Percentiles rank a stretch among this genome's conserved stretches.
Conservation (phyloP, 2,113 vertebrate species). For the Edolisoma coerulescens region DNA sequence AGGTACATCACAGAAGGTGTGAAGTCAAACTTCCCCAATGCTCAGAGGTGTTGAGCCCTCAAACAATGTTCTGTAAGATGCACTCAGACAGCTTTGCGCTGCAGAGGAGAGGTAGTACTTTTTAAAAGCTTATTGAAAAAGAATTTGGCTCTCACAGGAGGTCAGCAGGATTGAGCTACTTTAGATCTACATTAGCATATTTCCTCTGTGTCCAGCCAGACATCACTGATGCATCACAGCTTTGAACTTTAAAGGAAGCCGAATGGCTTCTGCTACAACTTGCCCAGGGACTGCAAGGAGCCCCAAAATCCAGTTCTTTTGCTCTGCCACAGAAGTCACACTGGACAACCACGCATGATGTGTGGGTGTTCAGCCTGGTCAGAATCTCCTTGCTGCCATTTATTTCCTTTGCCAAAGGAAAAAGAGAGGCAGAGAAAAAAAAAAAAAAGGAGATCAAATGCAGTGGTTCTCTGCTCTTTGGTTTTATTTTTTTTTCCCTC, state of each 20-base stretch:
- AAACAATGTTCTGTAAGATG: neutral
- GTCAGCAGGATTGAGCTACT: neutral
- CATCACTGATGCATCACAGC: neutral
- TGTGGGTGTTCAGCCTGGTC: neutral
- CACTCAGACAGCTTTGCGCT: neutral
- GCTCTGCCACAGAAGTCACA: neutral
- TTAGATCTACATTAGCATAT: neutral
- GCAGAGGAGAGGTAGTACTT: neutral
- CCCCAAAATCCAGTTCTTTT: neutral
- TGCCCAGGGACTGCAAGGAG: neutral
- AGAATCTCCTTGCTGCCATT: neutral
- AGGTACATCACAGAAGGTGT: neutral
- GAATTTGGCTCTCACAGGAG: neutral
- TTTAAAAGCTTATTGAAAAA: neutral
- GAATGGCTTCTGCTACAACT: neutral
- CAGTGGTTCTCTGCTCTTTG: neutral
- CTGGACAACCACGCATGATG: fast-evolving
- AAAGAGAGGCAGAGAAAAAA: neutral
- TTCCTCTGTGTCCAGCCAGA: neutral
- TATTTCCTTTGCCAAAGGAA: neutral
- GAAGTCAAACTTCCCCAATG: neutral
- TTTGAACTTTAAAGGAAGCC: neutral
- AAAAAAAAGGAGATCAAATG: neutral
- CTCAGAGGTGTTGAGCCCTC: neutral
- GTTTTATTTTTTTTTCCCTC: neutral